phyloP scores from a whole-genome alignment of 1,140 invertebrate genomes.

The Drosophila navojoa region DNA sequence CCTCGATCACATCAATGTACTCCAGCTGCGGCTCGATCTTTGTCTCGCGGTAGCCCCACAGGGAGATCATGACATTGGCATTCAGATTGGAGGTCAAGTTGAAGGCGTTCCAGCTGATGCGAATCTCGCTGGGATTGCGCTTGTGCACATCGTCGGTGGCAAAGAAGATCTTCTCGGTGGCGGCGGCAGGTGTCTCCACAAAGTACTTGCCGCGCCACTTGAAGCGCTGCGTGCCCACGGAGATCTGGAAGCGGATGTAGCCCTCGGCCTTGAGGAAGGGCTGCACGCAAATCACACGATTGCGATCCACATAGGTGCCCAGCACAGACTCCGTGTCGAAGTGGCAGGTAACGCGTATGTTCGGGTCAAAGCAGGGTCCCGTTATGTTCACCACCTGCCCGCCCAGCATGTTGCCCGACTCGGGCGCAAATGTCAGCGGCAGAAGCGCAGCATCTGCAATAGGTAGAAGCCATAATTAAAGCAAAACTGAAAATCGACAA shows the following conservation, averaged over 20 bases:
- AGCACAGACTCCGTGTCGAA: conserved; percentile 91
- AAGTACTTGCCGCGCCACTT: conserved; percentile 97
- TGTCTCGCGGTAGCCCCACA: conserved; percentile 94
- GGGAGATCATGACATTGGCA: conserved; percentile 90
- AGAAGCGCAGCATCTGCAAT: conserved; percentile 90
- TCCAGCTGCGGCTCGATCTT: conserved; percentile 88
- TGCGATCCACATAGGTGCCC: conserved; percentile 90
- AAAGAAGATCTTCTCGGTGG: conserved; percentile 93
- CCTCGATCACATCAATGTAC: conserved; percentile 87
- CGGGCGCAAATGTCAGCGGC: conserved; percentile 94
- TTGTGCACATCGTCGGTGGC: conserved; percentile 89
- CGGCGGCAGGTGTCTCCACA: conserved; percentile 94
- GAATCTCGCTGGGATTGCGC: conserved; percentile 88
- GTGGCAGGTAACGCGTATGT: conserved; percentile 90
- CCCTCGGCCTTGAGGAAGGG: conserved; percentile 95
- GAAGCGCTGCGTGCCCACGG: conserved; percentile 91
- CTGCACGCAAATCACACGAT: conserved; percentile 94
- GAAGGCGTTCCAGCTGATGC: conserved; percentile 91
- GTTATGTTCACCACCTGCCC: conserved; percentile 96
- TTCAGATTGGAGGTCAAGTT: conserved; percentile 93
- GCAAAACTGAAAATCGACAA: not conserved
- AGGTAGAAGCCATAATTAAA: conserved; percentile 49
- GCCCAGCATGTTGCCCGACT: conserved; percentile 95
- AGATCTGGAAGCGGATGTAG: conserved; percentile 94
- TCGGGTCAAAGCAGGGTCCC: conserved; percentile 93